Percentiles rank a stretch among this genome's conserved stretches.
Evolutionary conservation across 2,888 invertebrate species (phyloP).

Genomic region (Lasioglossum oenotherae): DNA sequence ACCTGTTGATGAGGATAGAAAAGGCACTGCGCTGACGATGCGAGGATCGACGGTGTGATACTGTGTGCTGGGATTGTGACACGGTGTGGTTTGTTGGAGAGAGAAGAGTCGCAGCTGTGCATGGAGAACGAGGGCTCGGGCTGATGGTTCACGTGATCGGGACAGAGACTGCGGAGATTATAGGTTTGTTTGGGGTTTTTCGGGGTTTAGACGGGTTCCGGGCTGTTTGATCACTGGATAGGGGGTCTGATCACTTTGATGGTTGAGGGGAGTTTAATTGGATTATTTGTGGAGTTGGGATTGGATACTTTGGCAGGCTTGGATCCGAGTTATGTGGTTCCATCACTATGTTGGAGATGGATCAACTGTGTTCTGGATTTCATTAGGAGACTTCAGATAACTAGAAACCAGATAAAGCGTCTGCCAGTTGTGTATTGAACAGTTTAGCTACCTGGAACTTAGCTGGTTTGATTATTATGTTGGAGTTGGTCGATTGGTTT

Average conservation of each 20-base stretch:
- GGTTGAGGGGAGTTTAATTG: background rate
- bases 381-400: background rate
- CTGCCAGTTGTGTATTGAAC: background rate
- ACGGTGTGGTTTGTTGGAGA: slow-evolving; percentile 24
- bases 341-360: background rate
- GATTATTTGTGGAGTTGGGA: background rate
- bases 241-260: background rate
- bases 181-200: background rate
- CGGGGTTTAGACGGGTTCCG: background rate
- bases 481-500: background rate
- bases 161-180: background rate
- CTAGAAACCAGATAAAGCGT: background rate
- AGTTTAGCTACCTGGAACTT: background rate
- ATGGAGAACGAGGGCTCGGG: background rate
- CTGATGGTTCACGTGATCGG: background rate
- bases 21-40: background rate
- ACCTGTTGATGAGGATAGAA: slow-evolving; percentile 1
- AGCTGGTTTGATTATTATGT: background rate
- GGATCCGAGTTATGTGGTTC: background rate
- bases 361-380: background rate
- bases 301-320: background rate
- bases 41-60: background rate
- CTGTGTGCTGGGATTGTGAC: slow-evolving; percentile 12
- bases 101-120: background rate
- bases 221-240: background rate